Base-by-base conservation (phyloP, 2,113 vertebrate genomes). In the Leptobrachium ailaonicum region DNA sequence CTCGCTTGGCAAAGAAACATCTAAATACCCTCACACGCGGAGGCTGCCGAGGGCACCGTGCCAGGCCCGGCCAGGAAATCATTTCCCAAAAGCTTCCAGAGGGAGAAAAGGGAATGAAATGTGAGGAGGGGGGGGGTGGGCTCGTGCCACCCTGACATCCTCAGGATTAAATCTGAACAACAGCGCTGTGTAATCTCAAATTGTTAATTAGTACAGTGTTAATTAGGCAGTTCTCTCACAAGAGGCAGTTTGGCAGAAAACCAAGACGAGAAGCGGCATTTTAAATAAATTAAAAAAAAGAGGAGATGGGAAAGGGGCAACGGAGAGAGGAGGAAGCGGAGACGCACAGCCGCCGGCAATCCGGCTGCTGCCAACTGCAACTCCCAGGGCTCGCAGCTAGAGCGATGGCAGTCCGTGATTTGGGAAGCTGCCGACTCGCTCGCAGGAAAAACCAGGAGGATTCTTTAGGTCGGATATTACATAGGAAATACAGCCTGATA, bases 131-230 rank as follows among this genome's bases (percentile, higher is more conserved):
- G 82, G 89, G 77, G 82, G 78, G 71, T 82, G 73, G 84, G 83
- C 91, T 66, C 66, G 88, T 87, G 83, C 86, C 88, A 89, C 88
- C 87, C 88, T 88, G 87, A 91, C 90, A 95, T 95, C 94, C 86
- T 80, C 86, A 92, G 90, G 93, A 94, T 95, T 94, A 90, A 93
- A 96, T 93, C 90, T 91, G 93, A 96, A 95, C 94, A 94, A 93
- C 91, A 84, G 85, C 87, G 90, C 89, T 90, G 93, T 96, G 95
- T 97, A 96, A 98, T 98, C 97, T 98, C 94, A 97, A 95, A 96
- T 95, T 95, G 95, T 97, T 97, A 97, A 98, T 98, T 98, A 98
- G 95, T 95, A 93, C 92, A 89, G 94, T 95, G 96, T 98, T 98
- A 98, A 98, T 98, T 98, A 98, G 93, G 92, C 90, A 83, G 92